Evolutionary conservation across 2,888 invertebrate species (phyloP).

Genomic region (Andrena bicolor): DNA sequence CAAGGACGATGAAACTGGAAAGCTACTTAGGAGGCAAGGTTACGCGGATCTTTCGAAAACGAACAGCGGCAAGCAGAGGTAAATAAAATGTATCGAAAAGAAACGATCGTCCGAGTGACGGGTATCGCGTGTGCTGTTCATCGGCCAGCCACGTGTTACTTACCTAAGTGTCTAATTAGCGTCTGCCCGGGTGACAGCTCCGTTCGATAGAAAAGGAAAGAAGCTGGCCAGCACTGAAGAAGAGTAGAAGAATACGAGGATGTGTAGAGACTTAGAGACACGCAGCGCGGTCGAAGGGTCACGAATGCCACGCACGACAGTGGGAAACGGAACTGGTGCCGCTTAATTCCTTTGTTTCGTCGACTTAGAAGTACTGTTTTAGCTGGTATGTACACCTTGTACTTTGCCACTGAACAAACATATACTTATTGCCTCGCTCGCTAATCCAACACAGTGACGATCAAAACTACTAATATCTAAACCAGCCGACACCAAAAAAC

Average conservation of each 20-base stretch:
- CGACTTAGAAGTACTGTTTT: background rate
- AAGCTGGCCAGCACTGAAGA: background rate
- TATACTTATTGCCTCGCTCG: background rate
- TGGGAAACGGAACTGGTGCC: background rate
- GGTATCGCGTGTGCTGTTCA: background rate
- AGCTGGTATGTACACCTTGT: background rate
- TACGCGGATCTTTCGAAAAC: constrained; percentile 6
- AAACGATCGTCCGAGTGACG: constrained; percentile 30
- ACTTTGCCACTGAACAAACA: background rate
- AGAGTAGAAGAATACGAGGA: constrained; percentile 23
- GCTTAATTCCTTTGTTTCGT: constrained; percentile 1
- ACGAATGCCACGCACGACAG: constrained; percentile 21
- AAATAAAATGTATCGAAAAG: constrained; percentile 34
- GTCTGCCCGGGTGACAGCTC: too few species aligned
- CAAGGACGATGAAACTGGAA: constrained; percentile 27
- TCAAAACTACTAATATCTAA: too few species aligned
- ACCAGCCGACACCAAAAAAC: too few species aligned
- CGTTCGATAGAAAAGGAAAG: constrained; percentile 3
- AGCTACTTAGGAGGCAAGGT: constrained; percentile 41
- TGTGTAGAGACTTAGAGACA: background rate
- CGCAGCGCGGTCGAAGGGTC: constrained; percentile 20
- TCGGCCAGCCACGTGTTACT: constrained; percentile 32
- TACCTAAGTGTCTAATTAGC: constrained; percentile 34
- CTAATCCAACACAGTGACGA: too few species aligned
- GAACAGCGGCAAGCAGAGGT: background rate